Conservation (phyloP, 2,113 vertebrate genomes). For the Pantherophis guttatus region DNA sequence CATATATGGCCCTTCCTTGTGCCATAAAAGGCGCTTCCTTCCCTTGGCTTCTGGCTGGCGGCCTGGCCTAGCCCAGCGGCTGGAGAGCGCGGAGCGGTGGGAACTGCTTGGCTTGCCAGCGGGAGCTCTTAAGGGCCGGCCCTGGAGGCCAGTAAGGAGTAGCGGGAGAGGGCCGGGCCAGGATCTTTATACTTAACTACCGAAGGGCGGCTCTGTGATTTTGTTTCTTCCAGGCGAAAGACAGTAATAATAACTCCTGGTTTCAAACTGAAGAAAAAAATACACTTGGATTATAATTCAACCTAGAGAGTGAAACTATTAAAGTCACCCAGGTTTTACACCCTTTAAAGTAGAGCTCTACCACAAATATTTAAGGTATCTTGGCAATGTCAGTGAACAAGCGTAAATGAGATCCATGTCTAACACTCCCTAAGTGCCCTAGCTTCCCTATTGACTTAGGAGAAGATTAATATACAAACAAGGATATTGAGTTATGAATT, state of each 20-base stretch:
- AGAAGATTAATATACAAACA: neutral
- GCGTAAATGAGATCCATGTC: neutral
- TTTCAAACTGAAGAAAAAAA: neutral
- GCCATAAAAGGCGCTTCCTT: conserved; percentile 68
- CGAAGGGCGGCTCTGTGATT: neutral
- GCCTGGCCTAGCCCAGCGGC: conserved; percentile 34
- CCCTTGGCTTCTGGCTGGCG: conserved; percentile 35
- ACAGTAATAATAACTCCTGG: neutral
- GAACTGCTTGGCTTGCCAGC: neutral
- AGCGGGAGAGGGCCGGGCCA: neutral
- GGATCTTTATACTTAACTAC: neutral
- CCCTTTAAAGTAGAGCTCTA: neutral
- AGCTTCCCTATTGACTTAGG: neutral
- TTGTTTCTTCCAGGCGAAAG: neutral
- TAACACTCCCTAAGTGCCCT: neutral
- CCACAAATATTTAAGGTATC: neutral
- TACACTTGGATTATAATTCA: neutral
- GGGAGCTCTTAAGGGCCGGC: neutral
- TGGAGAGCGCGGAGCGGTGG: neutral
- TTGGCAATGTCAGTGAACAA: neutral
- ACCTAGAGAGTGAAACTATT: neutral
- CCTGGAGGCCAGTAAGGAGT: neutral
- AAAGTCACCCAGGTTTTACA: neutral
- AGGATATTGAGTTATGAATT: neutral
- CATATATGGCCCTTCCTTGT: conserved; percentile 57